These are phyloP conservation scores for Charina bottae DNA, from an alignment of 2,113 vertebrate genomes.

Conservation along the genomic window DNA sequence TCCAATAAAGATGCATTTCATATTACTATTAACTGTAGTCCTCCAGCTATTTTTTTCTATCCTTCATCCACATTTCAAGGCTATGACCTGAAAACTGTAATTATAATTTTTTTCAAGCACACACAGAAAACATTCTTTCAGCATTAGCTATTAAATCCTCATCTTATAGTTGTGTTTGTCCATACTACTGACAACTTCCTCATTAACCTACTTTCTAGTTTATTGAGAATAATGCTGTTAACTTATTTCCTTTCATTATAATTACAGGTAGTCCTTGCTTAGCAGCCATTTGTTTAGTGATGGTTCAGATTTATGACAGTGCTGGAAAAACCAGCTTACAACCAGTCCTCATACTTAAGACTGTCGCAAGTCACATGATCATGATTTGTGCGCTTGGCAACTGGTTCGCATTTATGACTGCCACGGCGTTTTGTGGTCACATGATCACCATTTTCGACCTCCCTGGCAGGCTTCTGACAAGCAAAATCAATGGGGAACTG, in stretches of 20 bases:
- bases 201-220: constrained; percentile 1
- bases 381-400: no score
- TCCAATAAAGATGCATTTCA: not conserved
- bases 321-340: no score
- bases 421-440: no score
- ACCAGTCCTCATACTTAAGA: no score
- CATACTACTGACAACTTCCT: not conserved
- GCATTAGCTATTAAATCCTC: not conserved
- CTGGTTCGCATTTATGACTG: no score
- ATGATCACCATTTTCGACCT: no score
- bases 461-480: no score
- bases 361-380: no score
- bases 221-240: not conserved
- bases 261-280: not conserved
- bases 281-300: no score
- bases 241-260: not conserved
- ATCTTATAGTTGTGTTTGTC: not conserved
- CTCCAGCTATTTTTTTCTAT: not conserved
- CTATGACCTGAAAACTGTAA: not conserved
- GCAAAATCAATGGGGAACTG: no score
- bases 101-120: not conserved
- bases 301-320: no score
- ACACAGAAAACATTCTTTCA: not conserved
- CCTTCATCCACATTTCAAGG: not conserved
- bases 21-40: not conserved